Evolutionary conservation across 2,888 invertebrate genomes (phyloP).

Genomic region (Arenicola marina): DNA sequence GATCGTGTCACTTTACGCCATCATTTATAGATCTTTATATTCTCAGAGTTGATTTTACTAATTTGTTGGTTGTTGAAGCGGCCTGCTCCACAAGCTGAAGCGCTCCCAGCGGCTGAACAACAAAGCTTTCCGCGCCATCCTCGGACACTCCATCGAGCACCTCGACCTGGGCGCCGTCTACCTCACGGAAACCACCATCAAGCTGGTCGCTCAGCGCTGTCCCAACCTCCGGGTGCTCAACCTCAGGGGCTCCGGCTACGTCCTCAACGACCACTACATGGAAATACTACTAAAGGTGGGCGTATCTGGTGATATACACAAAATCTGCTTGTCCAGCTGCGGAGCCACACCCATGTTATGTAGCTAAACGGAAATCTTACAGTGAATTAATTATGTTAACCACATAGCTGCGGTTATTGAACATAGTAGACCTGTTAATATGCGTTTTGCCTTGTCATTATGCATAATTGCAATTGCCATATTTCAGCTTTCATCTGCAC

Average conservation of each 20-base stretch:
- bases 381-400: background rate
- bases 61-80: slow-evolving; percentile 35
- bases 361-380: background rate
- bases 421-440: too few relatives aligned
- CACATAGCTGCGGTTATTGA: too few relatives aligned
- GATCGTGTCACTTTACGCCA: too few relatives aligned
- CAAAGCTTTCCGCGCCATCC: slow-evolving; percentile 36
- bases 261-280: slow-evolving; percentile 47
- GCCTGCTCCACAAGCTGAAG: slow-evolving; percentile 48
- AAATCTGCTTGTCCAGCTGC: background rate
- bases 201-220: slow-evolving; percentile 40
- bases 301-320: background rate
- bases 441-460: background rate
- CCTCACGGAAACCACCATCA: slow-evolving; percentile 44
- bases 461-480: background rate
- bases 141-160: slow-evolving; percentile 45
- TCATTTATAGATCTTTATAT: too few relatives aligned
- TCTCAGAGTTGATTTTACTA: background rate
- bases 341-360: background rate
- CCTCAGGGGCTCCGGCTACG: slow-evolving; percentile 50
- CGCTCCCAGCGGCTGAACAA: slow-evolving; percentile 45
- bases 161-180: slow-evolving; percentile 47
- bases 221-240: slow-evolving; percentile 44
- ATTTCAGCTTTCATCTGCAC: background rate
- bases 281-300: slow-evolving; percentile 45